Evolutionary conservation across 2,888 invertebrate genomes (phyloP).

Genomic region (Agrilus cyanescens): DNA sequence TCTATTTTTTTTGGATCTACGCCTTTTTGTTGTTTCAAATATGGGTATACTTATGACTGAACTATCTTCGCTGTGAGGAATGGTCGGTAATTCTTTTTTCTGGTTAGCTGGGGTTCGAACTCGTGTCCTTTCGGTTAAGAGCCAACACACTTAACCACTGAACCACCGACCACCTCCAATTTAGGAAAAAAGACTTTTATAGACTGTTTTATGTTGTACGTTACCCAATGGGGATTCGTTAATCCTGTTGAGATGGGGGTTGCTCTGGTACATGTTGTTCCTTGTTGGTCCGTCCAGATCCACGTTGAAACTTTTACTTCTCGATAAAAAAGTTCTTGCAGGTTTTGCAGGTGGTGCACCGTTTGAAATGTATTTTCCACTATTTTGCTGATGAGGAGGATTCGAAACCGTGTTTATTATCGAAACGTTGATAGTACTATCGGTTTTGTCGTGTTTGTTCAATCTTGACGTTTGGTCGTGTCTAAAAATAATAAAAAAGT

Average conservation of each 20-base stretch:
- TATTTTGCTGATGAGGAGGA: slow-evolving; percentile 16
- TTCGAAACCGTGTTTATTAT: slow-evolving; percentile 41
- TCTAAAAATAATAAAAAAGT: no score
- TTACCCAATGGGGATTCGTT: slow-evolving; percentile 46
- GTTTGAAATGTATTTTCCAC: slow-evolving; percentile 20
- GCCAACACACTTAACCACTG: no score
- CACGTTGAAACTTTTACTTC: slow-evolving; percentile 80
- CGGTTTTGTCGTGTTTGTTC: slow-evolving; percentile 44
- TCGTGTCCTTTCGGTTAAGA: no score
- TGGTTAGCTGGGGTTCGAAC: no score
- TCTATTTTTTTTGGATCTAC: no score
- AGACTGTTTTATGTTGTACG: no score
- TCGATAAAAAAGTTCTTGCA: slow-evolving; percentile 62
- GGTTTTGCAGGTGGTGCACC: slow-evolving; percentile 60
- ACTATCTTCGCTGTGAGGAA: no score
- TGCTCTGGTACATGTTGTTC: slow-evolving; percentile 59
- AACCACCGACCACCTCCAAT: no score
- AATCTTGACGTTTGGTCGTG: slow-evolving; percentile 30
- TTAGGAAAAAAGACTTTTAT: no score
- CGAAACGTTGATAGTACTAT: slow-evolving; percentile 56
- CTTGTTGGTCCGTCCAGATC: slow-evolving; percentile 9
- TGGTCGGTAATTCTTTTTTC: no score
- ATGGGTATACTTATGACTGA: no score
- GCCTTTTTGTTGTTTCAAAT: no score
- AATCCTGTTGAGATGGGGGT: slow-evolving; percentile 60